A percentile compares a stretch with the other conserved stretches of the same genome.
Conservation (phyloP, 37 sponge, comb jelly and placozoan species). For the Crambe crambe region DNA sequence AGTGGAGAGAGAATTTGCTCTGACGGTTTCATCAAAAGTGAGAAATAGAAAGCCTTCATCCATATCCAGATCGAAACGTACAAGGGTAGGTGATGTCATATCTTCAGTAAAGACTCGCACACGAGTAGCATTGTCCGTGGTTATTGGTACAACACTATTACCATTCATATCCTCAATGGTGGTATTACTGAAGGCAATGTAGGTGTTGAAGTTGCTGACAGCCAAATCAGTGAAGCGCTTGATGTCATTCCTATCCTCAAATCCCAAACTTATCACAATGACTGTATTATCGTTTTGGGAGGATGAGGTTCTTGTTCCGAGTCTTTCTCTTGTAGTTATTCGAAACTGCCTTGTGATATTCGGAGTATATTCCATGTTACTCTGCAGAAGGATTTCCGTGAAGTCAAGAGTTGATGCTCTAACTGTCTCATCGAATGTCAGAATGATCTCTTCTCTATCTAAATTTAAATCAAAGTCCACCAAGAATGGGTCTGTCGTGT, state of each 20-base stretch:
- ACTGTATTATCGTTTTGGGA: constrained; percentile 52
- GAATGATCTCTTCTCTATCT: constrained; percentile 43
- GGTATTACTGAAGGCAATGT: constrained; percentile 46
- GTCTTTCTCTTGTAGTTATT: constrained; percentile 28
- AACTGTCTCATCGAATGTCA: constrained; percentile 89
- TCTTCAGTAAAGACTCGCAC: constrained; percentile 50
- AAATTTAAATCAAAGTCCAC: constrained; percentile 71
- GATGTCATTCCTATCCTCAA: constrained; percentile 80
- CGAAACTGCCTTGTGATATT: constrained; percentile 50
- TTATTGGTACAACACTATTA: constrained; percentile 49
- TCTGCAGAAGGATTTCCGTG: constrained; percentile 54
- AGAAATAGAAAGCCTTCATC: constrained; percentile 60
- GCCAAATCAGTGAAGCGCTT: constrained; percentile 71
- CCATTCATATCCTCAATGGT: constrained; percentile 81
- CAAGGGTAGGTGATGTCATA: constrained; percentile 40
- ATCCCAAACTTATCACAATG: constrained; percentile 56
- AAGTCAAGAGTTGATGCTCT: constrained; percentile 60
- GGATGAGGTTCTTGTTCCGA: constrained; percentile 28
- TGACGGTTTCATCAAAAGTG: constrained; percentile 82
- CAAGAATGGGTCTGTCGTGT: constrained; percentile 72
- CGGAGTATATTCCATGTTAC: background rate
- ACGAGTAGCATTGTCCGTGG: constrained; percentile 7
- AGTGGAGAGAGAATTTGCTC: constrained; percentile 43
- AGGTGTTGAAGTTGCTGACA: constrained; percentile 48
- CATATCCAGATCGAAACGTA: constrained; percentile 60